Percentiles rank a stretch among this genome's conserved stretches.
These are phyloP conservation scores for Nasonia vitripennis DNA, from an alignment of 1,140 invertebrate species.

Conservation along the genomic window DNA sequence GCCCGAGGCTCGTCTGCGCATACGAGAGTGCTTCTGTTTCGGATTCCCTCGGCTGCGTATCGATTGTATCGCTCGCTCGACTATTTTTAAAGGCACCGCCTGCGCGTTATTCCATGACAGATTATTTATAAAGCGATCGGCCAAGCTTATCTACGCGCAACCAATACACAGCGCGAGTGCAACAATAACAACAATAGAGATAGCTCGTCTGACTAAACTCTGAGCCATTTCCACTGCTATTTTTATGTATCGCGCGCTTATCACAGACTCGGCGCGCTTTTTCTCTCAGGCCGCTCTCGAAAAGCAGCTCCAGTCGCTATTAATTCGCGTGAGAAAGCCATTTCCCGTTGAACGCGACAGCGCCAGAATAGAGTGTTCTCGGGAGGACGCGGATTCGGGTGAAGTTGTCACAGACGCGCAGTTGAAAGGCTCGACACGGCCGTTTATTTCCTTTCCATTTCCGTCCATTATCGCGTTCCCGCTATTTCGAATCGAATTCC, in stretches of 20 bases:
- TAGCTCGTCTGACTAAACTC: neutral
- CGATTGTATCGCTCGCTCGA: neutral
- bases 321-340: too few relatives aligned
- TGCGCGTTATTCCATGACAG: neutral
- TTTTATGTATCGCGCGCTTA: neutral
- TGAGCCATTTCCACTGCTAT: neutral
- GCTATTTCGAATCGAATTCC: too few relatives aligned
- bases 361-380: too few relatives aligned
- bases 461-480: too few relatives aligned
- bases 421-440: too few relatives aligned
- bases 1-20: too few relatives aligned
- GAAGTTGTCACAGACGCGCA: too few relatives aligned
- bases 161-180: neutral
- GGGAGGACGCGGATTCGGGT: too few relatives aligned
- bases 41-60: neutral
- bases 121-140: neutral
- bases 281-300: neutral
- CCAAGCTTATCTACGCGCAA: neutral
- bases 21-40: neutral
- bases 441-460: too few relatives aligned
- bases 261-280: neutral
- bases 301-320: neutral
- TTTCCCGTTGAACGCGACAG: too few relatives aligned
- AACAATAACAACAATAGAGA: neutral
- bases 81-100: neutral